Evolutionary conservation across 2,888 invertebrate species (phyloP), one percentile per base, ranked within the genome.

Genomic region (Lasius fuliginosus): DNA sequence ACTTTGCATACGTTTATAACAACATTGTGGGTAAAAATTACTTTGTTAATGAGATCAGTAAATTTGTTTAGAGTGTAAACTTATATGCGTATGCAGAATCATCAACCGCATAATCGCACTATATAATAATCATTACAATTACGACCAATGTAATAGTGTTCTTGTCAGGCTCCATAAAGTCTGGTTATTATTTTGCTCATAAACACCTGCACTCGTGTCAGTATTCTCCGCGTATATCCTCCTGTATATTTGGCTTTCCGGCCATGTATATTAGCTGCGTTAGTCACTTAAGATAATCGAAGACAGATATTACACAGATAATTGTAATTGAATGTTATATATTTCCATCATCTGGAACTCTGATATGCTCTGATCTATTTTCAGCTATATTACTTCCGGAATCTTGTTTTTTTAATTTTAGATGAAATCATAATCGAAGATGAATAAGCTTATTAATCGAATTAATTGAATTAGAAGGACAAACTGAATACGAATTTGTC

Each of bases 121-220:
- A 88, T 88, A 89, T 90, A 92, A 90, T 92, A 90, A 93, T 93
- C 90, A 93, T 93, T 90, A 89, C 86, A 91, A 92, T 92, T 90
- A 92, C 86, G 91, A 91, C 89, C 87, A 75, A 85, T 88, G 90
- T 90, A 90, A 91, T 91, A 87, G 91, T 84, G 85, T 88, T 91
- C 90, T 91, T 92, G 91, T 92, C 91, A 91, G 89, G 92, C 90
- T 92, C 87, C 92, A 91, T 92, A 93, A 93, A 94, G 82, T 86
- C 79, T 76, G 89, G 83, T 91, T 90, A 90, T 94, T 93, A 92
- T 92, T 92, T 92, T 88, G 84, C 92, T 91, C 93, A 87, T 94
- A 92, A 93, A 92, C 92, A 93, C 91, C 90, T 92, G 90, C 40
- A 18, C 68, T 85, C 64, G 27, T 56, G 62, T 49, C 36, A 62